These are phyloP conservation scores for Urosaurus nigricauda DNA, from an alignment of 2,797 vertebrate genomes.

Conservation along the genomic window DNA sequence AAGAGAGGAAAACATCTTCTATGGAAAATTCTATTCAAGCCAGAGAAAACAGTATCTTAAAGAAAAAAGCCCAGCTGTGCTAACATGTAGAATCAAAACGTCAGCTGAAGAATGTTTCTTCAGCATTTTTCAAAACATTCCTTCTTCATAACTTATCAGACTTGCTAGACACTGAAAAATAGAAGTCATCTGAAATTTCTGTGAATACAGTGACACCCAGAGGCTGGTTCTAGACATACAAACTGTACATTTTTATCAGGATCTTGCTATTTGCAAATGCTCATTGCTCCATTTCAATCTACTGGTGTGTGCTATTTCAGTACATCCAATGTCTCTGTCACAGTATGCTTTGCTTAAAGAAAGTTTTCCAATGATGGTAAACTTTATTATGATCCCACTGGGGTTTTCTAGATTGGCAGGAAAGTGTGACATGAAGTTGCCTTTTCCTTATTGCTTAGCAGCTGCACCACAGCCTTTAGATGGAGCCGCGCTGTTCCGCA, in stretches of 20 bases:
- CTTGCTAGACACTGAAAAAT: not conserved
- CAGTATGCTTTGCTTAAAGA: not conserved
- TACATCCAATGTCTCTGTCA: not conserved
- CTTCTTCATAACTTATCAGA: not conserved
- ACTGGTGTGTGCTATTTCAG: not conserved
- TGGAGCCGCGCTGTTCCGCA: too few relatives aligned
- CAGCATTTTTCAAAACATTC: not conserved
- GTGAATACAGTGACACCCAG: constrained; percentile 73
- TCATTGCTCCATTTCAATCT: not conserved
- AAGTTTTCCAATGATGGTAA: not conserved
- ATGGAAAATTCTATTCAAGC: constrained; percentile 60
- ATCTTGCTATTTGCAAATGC: not conserved
- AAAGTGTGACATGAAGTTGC: not conserved
- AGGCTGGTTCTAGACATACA: constrained; percentile 68
- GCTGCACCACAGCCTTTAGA: too few relatives aligned
- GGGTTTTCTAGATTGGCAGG: too few relatives aligned
- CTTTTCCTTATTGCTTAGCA: too few relatives aligned
- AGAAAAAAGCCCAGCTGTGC: constrained; percentile 30
- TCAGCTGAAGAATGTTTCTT: constrained; percentile 29
- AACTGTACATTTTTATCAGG: not conserved
- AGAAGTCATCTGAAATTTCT: not conserved
- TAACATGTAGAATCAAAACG: constrained; percentile 29
- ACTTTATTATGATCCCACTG: not conserved
- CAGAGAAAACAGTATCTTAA: constrained; percentile 57
- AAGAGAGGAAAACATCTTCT: not conserved